These are phyloP conservation scores for Sympetrum striolatum DNA, from an alignment of 2,888 invertebrate species.

Conservation along the genomic window DNA sequence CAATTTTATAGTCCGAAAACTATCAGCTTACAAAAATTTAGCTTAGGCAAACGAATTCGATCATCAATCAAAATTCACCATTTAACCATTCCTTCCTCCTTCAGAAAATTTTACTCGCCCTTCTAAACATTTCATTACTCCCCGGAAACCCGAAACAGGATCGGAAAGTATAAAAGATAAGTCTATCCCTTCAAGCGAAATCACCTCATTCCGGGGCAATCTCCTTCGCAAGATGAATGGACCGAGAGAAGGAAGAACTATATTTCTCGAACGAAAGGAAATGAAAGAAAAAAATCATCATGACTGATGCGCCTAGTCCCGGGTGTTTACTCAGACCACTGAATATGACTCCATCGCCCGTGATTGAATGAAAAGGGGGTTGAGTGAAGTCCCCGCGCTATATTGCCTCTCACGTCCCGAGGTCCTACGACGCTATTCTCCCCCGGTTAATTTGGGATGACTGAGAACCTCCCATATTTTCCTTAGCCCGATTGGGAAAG, in stretches of 20 bases:
- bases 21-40: too few relatives aligned
- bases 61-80: too few relatives aligned
- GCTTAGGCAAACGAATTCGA: too few relatives aligned
- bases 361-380: neutral
- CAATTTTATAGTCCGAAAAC: too few relatives aligned
- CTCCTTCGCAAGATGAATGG: neutral
- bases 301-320: neutral
- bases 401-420: neutral
- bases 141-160: neutral
- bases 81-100: too few relatives aligned
- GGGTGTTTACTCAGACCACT: neutral
- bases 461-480: slow-evolving; percentile 2
- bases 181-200: neutral
- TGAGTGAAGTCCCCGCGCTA: neutral
- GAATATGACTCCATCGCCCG: slow-evolving; percentile 14
- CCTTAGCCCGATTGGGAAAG: neutral
- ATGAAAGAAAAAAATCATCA: neutral
- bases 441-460: slow-evolving; percentile 25
- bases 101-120: too few relatives aligned
- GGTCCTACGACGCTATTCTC: neutral
- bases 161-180: neutral
- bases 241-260: neutral
- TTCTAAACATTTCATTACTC: neutral
- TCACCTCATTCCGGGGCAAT: neutral
- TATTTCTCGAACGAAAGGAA: neutral